Evolutionary conservation across 1,140 invertebrate genomes (phyloP).

Genomic region (Drosophila willistoni): DNA sequence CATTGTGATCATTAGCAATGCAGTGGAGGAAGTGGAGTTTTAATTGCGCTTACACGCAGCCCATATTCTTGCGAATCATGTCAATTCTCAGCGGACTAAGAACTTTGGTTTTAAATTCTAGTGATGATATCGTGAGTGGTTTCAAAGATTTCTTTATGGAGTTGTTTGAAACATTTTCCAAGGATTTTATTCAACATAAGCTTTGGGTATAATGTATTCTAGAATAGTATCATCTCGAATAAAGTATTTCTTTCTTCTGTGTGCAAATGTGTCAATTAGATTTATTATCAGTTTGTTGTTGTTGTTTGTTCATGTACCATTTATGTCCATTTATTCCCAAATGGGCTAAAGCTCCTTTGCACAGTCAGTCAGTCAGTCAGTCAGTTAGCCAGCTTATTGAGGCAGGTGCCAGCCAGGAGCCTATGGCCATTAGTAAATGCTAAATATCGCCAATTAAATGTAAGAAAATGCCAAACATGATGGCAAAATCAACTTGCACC

Average conservation of each 20-base stretch:
- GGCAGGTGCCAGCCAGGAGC: constrained; percentile 58
- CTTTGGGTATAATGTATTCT: too few relatives aligned
- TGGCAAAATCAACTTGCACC: constrained; percentile 34
- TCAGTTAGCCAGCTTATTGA: constrained; percentile 21
- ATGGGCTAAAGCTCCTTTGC: constrained; percentile 19
- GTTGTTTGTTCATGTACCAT: constrained; percentile 38
- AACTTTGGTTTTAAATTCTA: neutral
- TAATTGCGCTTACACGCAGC: constrained; percentile 69
- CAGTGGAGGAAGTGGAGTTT: constrained; percentile 61
- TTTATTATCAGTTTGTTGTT: constrained; percentile 76
- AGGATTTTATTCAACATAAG: too few relatives aligned
- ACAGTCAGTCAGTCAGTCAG: constrained; percentile 22
- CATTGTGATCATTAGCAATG: constrained; percentile 64
- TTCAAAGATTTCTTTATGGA: too few relatives aligned
- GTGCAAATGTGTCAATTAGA: constrained; percentile 82
- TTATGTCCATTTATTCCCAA: constrained; percentile 39
- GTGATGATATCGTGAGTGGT: constrained; percentile 6
- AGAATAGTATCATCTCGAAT: neutral
- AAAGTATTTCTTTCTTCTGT: neutral
- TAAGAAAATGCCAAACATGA: constrained; percentile 63
- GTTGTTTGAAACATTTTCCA: neutral
- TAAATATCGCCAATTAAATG: constrained; percentile 80
- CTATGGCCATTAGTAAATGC: constrained; percentile 79
- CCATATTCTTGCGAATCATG: constrained; percentile 32
- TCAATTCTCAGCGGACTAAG: constrained; percentile 47